phyloP scores from a whole-genome alignment of 2,113 vertebrate genomes.

The Falco punctatus region DNA sequence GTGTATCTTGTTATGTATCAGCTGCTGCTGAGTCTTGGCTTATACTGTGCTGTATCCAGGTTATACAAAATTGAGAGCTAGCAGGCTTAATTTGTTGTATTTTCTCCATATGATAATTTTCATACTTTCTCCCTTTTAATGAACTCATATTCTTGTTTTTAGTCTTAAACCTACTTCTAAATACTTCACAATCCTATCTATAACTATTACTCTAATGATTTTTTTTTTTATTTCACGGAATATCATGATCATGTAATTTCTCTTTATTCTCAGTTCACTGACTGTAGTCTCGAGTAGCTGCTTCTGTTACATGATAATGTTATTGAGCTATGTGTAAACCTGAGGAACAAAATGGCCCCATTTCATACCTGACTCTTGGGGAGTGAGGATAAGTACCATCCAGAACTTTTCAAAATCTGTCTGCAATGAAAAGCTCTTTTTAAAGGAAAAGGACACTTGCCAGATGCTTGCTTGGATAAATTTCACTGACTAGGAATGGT shows the following conservation, averaged over 20 bases:
- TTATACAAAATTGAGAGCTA: not conserved
- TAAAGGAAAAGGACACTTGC: not conserved
- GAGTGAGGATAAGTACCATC: not conserved
- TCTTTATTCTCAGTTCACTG: conserved; percentile 34
- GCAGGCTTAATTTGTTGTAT: not conserved
- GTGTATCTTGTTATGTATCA: not conserved
- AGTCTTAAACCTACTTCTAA: conserved; percentile 28
- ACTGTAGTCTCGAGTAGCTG: conserved; percentile 17
- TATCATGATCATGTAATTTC: not conserved
- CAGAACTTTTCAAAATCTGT: not conserved
- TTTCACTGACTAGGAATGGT: not conserved
- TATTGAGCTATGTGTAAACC: not conserved
- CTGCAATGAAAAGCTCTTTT: not conserved
- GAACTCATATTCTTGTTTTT: not conserved
- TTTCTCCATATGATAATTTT: not conserved
- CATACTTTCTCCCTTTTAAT: not conserved
- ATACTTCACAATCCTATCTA: not conserved
- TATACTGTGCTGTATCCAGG: not conserved
- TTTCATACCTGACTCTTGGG: not conserved
- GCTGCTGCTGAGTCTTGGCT: not conserved
- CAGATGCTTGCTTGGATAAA: not conserved
- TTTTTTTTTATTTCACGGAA: not conserved
- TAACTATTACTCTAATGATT: not conserved
- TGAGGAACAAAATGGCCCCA: not conserved
- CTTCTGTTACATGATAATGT: conserved; percentile 8